phyloP scores from a whole-genome alignment of 92 coral and sea anemone species.

The Scolanthus callimorphus region DNA sequence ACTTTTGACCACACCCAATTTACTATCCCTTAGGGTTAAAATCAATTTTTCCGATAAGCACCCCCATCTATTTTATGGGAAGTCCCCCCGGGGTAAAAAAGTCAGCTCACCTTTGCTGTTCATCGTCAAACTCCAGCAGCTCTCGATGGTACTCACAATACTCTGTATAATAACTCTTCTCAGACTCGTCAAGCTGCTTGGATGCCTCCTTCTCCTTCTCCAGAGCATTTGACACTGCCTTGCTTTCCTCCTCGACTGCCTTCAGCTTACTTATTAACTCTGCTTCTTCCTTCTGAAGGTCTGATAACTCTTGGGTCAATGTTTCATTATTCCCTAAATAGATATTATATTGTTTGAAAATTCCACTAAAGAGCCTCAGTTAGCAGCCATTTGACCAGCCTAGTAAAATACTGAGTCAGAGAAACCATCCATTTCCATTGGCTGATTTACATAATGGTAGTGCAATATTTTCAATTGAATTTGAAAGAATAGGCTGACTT shows the following conservation, averaged over 20 bases:
- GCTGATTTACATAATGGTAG: too few species aligned
- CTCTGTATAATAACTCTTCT: constrained; percentile 74
- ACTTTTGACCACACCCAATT: too few species aligned
- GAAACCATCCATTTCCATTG: not conserved
- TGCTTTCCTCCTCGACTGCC: constrained; percentile 81
- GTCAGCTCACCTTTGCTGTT: constrained; percentile 97
- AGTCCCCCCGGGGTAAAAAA: too few species aligned
- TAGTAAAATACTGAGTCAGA: not conserved
- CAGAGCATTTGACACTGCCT: constrained; percentile 78
- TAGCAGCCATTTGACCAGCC: not conserved
- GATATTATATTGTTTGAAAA: too few species aligned
- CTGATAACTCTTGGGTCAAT: constrained; percentile 12
- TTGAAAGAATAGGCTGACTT: too few species aligned
- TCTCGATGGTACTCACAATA: constrained; percentile 89
- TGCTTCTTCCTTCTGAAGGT: constrained; percentile 69
- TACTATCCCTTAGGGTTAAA: too few species aligned
- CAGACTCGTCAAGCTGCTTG: constrained; percentile 73
- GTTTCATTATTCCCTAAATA: not conserved
- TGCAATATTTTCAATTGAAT: too few species aligned
- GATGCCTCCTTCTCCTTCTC: constrained; percentile 75
- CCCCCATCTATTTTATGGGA: too few species aligned
- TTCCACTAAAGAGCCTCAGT: not conserved
- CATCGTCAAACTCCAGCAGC: constrained; percentile 91
- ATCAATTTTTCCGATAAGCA: too few species aligned
- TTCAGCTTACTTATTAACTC: constrained; percentile 68